Conservation (phyloP, 2,888 invertebrate genomes). For the Agonopterix heracliana region DNA sequence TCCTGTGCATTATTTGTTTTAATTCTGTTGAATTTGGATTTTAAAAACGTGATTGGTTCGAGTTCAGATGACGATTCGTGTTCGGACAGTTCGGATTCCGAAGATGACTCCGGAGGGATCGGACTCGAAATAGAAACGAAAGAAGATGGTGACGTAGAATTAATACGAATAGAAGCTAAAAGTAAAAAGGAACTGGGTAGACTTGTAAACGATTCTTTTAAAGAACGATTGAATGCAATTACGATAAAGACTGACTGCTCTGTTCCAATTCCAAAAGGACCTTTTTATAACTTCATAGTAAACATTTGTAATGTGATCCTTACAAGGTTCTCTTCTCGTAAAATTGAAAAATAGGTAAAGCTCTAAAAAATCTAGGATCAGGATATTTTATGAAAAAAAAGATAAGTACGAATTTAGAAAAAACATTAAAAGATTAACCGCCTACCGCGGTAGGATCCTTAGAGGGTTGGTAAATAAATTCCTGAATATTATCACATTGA, state of each 20-base stretch:
- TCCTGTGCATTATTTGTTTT: too few species aligned
- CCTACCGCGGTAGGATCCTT: slow-evolving; percentile 23
- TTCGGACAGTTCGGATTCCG: too few species aligned
- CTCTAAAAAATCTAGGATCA: slow-evolving; percentile 28
- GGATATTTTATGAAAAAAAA: slow-evolving; percentile 27
- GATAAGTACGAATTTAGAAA: slow-evolving; percentile 32
- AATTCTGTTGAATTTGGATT: too few species aligned
- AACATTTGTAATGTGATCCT: slow-evolving; percentile 40
- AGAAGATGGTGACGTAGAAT: background rate
- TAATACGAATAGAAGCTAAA: background rate
- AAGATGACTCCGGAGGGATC: too few species aligned
- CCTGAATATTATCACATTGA: slow-evolving; percentile 28
- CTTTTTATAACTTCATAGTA: slow-evolving; percentile 40
- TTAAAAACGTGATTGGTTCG: too few species aligned
- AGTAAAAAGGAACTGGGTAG: background rate
- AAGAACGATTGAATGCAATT: background rate
- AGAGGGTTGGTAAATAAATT: slow-evolving; percentile 22
- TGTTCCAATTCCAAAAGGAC: slow-evolving; percentile 27
- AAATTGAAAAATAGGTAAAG: slow-evolving; percentile 27
- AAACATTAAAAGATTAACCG: slow-evolving; percentile 27
- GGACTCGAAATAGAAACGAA: too few species aligned
- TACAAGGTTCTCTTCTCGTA: slow-evolving; percentile 23
- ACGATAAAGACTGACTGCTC: background rate
- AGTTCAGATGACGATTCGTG: too few species aligned
- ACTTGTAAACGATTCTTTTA: too few species aligned